Percentiles rank a stretch among this genome's conserved stretches.
These are phyloP conservation scores for Paramisgurnus dabryanus DNA, from an alignment of 2,113 vertebrate genomes.

Conservation along the genomic window DNA sequence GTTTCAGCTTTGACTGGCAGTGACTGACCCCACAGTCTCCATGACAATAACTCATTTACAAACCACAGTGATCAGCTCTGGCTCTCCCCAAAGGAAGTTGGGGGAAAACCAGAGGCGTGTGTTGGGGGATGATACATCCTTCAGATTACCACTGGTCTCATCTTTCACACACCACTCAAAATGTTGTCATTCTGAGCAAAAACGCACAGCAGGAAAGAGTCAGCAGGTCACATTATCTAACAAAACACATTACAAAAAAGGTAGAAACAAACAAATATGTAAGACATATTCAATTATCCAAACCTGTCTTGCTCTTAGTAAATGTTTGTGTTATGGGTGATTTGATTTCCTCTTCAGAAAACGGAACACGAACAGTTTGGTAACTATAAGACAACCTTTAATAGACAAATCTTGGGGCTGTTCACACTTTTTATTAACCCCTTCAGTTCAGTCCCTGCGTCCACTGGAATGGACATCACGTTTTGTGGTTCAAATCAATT, in stretches of 20 bases:
- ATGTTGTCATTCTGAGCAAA: background rate
- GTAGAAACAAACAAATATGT: slow-evolving; percentile 24
- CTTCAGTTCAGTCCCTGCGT: no score
- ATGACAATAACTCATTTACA: slow-evolving; percentile 38
- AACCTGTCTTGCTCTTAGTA: background rate
- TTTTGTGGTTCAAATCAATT: no score
- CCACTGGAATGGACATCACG: no score
- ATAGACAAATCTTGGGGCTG: no score
- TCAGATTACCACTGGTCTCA: slow-evolving; percentile 16
- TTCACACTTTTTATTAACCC: no score
- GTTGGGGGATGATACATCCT: slow-evolving; percentile 27
- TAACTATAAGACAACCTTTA: no score
- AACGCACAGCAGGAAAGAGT: background rate
- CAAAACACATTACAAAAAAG: slow-evolving; percentile 52
- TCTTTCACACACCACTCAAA: slow-evolving; percentile 19
- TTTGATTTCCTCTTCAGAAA: background rate
- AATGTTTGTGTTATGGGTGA: background rate
- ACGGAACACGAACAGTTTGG: background rate
- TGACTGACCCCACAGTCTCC: slow-evolving; percentile 20
- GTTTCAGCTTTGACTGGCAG: slow-evolving; percentile 25
- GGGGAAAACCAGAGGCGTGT: slow-evolving; percentile 3
- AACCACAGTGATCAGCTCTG: slow-evolving; percentile 12
- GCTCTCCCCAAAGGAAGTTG: slow-evolving; percentile 26
- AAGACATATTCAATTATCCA: background rate
- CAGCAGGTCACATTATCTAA: slow-evolving; percentile 7